phyloP scores from a whole-genome alignment of 2,113 vertebrate genomes.

The Nematolebias whitei region DNA sequence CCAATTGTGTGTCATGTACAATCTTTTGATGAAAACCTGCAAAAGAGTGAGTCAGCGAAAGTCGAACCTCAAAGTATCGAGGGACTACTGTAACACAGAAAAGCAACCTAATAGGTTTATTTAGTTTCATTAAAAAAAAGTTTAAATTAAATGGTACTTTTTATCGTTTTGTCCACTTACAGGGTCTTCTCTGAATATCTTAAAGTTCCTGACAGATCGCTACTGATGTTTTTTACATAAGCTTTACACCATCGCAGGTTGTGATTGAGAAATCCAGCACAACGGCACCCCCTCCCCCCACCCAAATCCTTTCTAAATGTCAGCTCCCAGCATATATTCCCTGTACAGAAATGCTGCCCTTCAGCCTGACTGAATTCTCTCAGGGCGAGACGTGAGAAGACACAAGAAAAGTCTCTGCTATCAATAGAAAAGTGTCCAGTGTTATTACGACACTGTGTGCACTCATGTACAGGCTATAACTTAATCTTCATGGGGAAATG shows the following conservation, averaged over 20 bases:
- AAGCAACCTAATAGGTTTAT: too few relatives aligned
- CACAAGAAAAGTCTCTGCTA: slow-evolving; percentile 60
- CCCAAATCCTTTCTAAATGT: slow-evolving; percentile 70
- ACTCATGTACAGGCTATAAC: slow-evolving; percentile 72
- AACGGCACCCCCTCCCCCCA: slow-evolving; percentile 31
- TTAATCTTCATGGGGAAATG: slow-evolving; percentile 77
- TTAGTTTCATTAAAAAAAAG: too few relatives aligned
- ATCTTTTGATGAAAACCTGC: too few relatives aligned
- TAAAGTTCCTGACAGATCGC: too few relatives aligned
- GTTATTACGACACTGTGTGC: slow-evolving; percentile 73
- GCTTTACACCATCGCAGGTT: slow-evolving; percentile 40
- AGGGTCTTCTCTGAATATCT: too few relatives aligned
- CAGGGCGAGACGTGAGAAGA: slow-evolving; percentile 59
- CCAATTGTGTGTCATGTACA: too few relatives aligned
- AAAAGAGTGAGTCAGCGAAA: too few relatives aligned
- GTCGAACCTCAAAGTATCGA: too few relatives aligned
- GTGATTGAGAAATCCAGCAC: slow-evolving; percentile 48
- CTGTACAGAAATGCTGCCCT: slow-evolving; percentile 56
- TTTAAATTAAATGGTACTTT: too few relatives aligned
- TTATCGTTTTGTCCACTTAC: too few relatives aligned
- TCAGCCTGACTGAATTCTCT: slow-evolving; percentile 67
- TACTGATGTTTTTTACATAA: not conserved
- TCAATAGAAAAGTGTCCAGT: slow-evolving; percentile 65
- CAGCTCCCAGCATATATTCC: slow-evolving; percentile 55
- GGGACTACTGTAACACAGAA: too few relatives aligned